phyloP scores from a whole-genome alignment of 2,888 invertebrate genomes.

The Salticus scenicus region DNA sequence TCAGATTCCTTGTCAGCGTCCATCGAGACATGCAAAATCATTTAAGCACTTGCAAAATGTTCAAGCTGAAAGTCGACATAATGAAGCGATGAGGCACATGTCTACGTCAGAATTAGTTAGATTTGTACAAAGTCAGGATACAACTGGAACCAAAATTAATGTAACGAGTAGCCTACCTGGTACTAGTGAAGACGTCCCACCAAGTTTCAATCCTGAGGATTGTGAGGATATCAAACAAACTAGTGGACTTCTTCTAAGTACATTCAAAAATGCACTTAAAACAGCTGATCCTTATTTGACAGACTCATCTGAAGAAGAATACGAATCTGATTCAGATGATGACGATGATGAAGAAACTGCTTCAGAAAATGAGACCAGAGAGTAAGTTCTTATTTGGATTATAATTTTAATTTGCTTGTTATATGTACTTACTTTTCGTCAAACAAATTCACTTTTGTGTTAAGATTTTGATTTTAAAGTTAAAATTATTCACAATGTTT shows the following conservation, averaged over 20 bases:
- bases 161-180: not conserved
- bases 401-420: too few species aligned
- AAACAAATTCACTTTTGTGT: too few species aligned
- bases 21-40: slow-evolving; percentile 41
- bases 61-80: slow-evolving; percentile 74
- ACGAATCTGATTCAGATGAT: not conserved
- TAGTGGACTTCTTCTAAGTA: slow-evolving; percentile 79
- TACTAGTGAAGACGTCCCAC: not conserved
- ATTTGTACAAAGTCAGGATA: slow-evolving; percentile 79
- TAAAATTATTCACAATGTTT: too few species aligned
- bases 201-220: slow-evolving; percentile 33
- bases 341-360: not conserved
- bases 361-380: not conserved
- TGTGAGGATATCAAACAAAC: slow-evolving; percentile 37
- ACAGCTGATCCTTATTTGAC: slow-evolving; percentile 94
- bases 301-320: slow-evolving; percentile 89
- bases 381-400: slow-evolving; percentile 12
- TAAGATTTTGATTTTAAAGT: too few species aligned
- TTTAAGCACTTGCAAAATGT: slow-evolving; percentile 37
- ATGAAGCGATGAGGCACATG: slow-evolving; percentile 76
- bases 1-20: slow-evolving; percentile 71
- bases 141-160: slow-evolving; percentile 72
- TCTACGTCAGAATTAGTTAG: slow-evolving; percentile 79
- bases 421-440: too few species aligned
- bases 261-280: slow-evolving; percentile 84